Evolutionary conservation across 53 echinoderm and acorn worm species (phyloP).

Genomic region (Mesocentrotus franciscanus): DNA sequence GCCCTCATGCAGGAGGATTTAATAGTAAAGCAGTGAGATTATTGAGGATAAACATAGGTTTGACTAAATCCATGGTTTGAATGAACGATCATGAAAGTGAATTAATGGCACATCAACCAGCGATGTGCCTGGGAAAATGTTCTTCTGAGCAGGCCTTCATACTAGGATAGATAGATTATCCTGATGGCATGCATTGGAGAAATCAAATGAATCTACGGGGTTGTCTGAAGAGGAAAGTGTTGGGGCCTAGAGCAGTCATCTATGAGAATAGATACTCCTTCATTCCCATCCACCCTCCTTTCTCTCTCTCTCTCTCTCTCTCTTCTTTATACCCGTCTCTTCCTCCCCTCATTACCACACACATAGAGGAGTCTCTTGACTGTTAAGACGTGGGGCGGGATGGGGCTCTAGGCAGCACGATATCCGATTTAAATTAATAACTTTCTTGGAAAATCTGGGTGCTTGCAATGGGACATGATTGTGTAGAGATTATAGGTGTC

Average conservation of each 20-base stretch:
- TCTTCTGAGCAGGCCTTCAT: background rate
- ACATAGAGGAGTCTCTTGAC: background rate
- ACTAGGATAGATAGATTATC: background rate
- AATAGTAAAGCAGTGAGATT: background rate
- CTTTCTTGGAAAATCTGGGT: slow-evolving; percentile 19
- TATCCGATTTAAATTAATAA: background rate
- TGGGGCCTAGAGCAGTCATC: background rate
- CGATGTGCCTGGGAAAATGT: background rate
- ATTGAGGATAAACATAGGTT: background rate
- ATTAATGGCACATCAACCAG: background rate
- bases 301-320: background rate
- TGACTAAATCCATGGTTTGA: background rate
- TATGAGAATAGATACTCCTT: background rate
- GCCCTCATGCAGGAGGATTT: background rate
- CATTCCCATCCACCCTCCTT: background rate
- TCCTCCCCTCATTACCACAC: background rate
- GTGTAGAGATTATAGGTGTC: background rate
- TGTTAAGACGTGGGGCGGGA: background rate
- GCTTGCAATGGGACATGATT: background rate
- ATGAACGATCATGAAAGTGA: background rate
- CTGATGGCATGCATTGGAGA: background rate
- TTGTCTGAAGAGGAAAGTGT: slow-evolving; percentile 10
- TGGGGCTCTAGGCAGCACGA: background rate
- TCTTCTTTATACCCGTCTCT: too few relatives aligned
- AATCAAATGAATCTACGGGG: background rate